phyloP scores from a whole-genome alignment of 2,888 invertebrate genomes.

The Cheilosia variabilis region DNA sequence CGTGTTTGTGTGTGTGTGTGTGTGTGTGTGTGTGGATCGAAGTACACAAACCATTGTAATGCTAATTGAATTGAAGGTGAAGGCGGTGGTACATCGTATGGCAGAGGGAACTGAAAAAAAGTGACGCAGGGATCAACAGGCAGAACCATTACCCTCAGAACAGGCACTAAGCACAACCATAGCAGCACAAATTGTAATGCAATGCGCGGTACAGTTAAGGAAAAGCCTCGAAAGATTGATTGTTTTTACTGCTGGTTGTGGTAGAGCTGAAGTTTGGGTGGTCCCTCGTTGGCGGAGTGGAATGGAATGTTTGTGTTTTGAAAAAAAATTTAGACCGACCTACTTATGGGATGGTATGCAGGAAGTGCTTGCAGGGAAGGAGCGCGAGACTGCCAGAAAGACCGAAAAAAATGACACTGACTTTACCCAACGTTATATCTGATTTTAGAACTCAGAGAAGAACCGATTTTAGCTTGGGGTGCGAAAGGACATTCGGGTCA shows the following conservation, averaged over 20 bases:
- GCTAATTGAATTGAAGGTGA: slow-evolving; percentile 57
- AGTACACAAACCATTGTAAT: slow-evolving; percentile 49
- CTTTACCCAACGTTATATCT: too few relatives aligned
- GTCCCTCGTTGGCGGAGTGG: slow-evolving; percentile 12
- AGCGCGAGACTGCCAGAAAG: too few relatives aligned
- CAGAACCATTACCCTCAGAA: slow-evolving; percentile 10
- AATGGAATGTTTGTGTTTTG: not conserved
- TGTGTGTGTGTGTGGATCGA: slow-evolving; percentile 9
- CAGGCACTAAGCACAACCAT: not conserved
- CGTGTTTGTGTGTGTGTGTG: not conserved
- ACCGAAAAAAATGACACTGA: too few relatives aligned
- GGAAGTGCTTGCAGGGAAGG: too few relatives aligned
- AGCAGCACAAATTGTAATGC: slow-evolving; percentile 33
- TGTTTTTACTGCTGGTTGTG: slow-evolving; percentile 28
- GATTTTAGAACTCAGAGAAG: too few relatives aligned
- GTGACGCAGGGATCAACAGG: slow-evolving; percentile 50
- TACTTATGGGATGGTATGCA: too few relatives aligned
- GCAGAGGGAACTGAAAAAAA: slow-evolving; percentile 33
- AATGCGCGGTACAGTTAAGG: slow-evolving; percentile 35
- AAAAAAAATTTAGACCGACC: too few relatives aligned
- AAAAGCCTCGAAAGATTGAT: slow-evolving; percentile 45
- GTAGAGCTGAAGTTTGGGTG: slow-evolving; percentile 35
- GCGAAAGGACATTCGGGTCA: too few relatives aligned
- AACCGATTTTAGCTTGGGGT: too few relatives aligned
- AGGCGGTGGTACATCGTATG: slow-evolving; percentile 23